phyloP scores from a whole-genome alignment of 2,113 vertebrate species.

The Burhinus oedicnemus region DNA sequence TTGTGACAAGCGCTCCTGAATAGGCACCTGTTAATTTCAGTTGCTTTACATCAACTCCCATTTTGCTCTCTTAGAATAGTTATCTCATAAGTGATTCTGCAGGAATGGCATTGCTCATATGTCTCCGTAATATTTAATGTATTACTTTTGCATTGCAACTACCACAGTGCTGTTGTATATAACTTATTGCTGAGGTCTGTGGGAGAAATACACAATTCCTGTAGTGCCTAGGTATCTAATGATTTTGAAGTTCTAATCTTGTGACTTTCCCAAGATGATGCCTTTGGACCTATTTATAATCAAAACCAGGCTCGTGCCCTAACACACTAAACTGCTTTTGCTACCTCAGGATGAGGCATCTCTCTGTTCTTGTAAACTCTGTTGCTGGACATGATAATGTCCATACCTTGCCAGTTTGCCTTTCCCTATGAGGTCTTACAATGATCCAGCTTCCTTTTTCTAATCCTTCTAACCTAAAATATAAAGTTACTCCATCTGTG shows the following conservation, averaged over 20 bases:
- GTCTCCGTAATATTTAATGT: not conserved
- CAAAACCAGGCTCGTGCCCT: not conserved
- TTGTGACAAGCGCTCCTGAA: not conserved
- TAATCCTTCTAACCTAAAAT: not conserved
- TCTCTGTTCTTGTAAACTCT: not conserved
- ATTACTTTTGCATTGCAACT: not conserved
- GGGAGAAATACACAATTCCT: not conserved
- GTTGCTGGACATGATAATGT: not conserved
- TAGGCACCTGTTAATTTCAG: not conserved
- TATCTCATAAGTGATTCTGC: not conserved
- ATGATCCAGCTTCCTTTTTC: not conserved
- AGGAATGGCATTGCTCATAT: not conserved
- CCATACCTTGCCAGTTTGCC: not conserved
- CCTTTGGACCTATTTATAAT: not conserved
- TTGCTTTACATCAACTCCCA: not conserved
- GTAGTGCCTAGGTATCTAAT: not conserved
- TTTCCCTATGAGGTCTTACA: not conserved
- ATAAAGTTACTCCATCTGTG: not conserved
- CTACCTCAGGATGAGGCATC: not conserved
- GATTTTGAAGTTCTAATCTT: not conserved
- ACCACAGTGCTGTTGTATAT: not conserved
- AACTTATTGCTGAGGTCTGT: not conserved
- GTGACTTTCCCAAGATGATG: not conserved
- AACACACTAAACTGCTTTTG: not conserved
- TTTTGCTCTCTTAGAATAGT: not conserved